These are phyloP conservation scores for Latrodectus elegans DNA, from an alignment of 2,888 invertebrate species.

Conservation along the genomic window DNA sequence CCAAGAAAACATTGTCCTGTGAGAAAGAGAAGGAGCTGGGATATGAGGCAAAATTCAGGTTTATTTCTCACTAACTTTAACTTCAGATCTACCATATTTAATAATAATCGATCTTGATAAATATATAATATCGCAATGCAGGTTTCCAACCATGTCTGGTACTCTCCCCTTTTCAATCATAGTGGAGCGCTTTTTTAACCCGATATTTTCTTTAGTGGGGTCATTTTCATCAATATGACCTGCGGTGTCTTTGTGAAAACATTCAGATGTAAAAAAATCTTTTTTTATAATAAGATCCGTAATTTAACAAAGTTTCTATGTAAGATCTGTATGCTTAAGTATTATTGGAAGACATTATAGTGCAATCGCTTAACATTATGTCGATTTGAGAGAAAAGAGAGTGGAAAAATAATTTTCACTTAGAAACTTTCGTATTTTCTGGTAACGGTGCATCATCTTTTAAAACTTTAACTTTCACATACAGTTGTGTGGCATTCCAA, in stretches of 20 bases:
- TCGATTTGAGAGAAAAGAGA: constrained; percentile 19
- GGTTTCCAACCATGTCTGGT: not conserved
- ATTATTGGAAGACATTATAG: constrained; percentile 8
- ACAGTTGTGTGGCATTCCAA: not conserved
- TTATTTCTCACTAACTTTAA: not conserved
- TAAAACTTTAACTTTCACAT: constrained; percentile 27
- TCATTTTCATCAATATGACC: not conserved
- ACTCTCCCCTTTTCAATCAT: not conserved
- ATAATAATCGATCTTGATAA: not conserved
- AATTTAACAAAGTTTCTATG: constrained; percentile 17
- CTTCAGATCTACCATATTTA: not conserved
- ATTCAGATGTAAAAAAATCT: not conserved
- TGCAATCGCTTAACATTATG: constrained; percentile 13
- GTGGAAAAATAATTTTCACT: constrained; percentile 26
- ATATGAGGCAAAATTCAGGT: not conserved
- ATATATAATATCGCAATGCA: not conserved
- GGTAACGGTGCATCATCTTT: not conserved
- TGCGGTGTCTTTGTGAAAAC: not conserved
- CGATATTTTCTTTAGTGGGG: not conserved
- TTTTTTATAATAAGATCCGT: not conserved
- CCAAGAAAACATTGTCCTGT: not conserved
- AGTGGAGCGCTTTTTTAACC: not conserved
- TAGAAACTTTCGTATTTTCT: not conserved
- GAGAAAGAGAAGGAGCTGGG: not conserved
- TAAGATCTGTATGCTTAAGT: constrained; percentile 20